These are phyloP conservation scores for Tiliacea aurago DNA, from an alignment of 2,888 invertebrate species.

Conservation along the genomic window DNA sequence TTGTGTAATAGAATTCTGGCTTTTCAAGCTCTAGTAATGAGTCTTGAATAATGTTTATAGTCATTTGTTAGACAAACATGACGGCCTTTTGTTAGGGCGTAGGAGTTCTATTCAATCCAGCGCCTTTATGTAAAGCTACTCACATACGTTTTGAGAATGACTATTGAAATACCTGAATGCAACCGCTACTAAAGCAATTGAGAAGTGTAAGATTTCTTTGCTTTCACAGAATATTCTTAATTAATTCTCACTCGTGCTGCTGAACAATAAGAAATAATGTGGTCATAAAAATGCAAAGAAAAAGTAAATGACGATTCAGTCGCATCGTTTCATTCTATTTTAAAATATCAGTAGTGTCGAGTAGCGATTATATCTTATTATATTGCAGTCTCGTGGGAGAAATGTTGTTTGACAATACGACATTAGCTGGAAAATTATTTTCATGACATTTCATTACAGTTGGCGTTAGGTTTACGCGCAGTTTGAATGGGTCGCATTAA, in stretches of 20 bases:
- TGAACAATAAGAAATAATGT: constrained; percentile 44
- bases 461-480: constrained; percentile 49
- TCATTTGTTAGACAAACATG: constrained; percentile 43
- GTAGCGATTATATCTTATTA: constrained; percentile 53
- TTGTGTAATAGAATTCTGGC: constrained; percentile 65
- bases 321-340: constrained; percentile 35
- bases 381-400: constrained; percentile 56
- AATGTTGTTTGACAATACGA: constrained; percentile 55
- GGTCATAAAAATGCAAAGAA: constrained; percentile 31
- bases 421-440: constrained; percentile 59
- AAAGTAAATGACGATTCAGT: constrained; percentile 32
- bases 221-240: constrained; percentile 48
- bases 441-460: constrained; percentile 49
- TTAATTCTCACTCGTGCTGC: constrained; percentile 28
- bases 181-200: constrained; percentile 21
- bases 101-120: constrained; percentile 43
- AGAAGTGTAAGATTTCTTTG: constrained; percentile 25
- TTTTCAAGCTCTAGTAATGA: constrained; percentile 58
- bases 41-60: constrained; percentile 61
- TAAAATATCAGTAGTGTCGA: constrained; percentile 41
- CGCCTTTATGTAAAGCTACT: constrained; percentile 42
- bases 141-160: constrained; percentile 15
- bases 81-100: constrained; percentile 45
- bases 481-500: constrained; percentile 47
- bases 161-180: constrained; percentile 29